phyloP scores from a whole-genome alignment of 2,113 vertebrate species.

The Ceyx melanurus region DNA sequence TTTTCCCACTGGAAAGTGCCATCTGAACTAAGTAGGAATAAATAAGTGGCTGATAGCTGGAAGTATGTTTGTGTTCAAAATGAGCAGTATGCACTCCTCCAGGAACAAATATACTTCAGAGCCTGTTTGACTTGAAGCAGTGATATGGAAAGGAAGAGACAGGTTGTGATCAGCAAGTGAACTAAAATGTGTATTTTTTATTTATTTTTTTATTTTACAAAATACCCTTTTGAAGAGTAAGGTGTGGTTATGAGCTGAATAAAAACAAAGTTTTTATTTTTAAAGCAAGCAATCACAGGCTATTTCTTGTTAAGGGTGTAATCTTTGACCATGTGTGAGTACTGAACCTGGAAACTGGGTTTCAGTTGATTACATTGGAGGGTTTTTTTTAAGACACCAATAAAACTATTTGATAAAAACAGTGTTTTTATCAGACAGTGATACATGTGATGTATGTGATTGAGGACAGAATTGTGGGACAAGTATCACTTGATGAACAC shows the following conservation, averaged over 20 bases:
- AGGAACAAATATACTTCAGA: not conserved
- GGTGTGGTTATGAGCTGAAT: not conserved
- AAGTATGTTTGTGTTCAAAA: not conserved
- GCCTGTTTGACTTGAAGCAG: not conserved
- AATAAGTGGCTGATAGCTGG: not conserved
- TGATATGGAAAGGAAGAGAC: not conserved
- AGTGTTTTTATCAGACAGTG: not conserved
- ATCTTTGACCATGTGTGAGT: not conserved
- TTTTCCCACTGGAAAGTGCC: not conserved
- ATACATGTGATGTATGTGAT: not conserved
- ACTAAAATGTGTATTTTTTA: not conserved
- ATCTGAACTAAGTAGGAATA: not conserved
- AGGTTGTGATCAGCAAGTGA: not conserved
- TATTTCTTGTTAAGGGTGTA: not conserved
- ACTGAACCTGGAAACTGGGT: not conserved
- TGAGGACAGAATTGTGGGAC: not conserved
- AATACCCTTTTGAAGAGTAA: not conserved
- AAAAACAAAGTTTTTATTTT: not conserved
- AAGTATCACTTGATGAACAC: not conserved
- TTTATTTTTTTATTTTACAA: not conserved
- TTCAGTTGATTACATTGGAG: fast-evolving
- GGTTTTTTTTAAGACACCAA: not conserved
- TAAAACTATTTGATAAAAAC: not conserved
- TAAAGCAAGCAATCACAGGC: not conserved
- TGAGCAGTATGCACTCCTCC: not conserved